These are phyloP conservation scores for Cantharis lateralis DNA, from an alignment of 2,888 invertebrate genomes.

Conservation along the genomic window DNA sequence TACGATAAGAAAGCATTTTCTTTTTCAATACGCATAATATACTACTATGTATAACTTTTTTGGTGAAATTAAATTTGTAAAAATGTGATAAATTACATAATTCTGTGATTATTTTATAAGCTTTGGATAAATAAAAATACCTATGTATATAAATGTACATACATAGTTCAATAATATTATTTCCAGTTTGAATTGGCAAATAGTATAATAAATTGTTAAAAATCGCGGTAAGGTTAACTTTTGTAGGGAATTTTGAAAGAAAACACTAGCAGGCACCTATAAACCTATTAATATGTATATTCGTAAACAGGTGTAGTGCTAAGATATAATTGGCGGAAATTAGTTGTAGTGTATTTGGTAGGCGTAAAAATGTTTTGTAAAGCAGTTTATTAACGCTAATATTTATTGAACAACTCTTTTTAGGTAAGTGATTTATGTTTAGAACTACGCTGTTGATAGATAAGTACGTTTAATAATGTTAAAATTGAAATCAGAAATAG, in stretches of 20 bases:
- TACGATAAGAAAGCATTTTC: too few relatives aligned
- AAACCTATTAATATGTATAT: not conserved
- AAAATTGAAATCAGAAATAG: not conserved
- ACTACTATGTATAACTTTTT: too few relatives aligned
- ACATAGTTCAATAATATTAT: not conserved
- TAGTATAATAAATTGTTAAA: not conserved
- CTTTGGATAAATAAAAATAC: not conserved
- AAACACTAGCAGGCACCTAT: not conserved
- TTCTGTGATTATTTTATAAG: not conserved
- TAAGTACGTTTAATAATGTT: not conserved
- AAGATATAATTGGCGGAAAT: not conserved
- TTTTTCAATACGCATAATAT: too few relatives aligned
- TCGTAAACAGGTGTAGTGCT: not conserved
- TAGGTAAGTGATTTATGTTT: not conserved
- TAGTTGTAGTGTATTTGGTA: not conserved
- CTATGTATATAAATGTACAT: not conserved
- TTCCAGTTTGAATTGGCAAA: not conserved
- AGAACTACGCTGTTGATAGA: not conserved
- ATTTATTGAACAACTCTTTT: not conserved
- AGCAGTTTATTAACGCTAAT: not conserved
- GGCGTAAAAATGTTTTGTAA: not conserved
- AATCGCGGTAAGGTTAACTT: not conserved
- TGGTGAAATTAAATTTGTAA: not conserved
- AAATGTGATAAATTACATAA: not conserved
- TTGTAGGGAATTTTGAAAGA: not conserved